These are phyloP conservation scores for Callitettix versicolor DNA, from an alignment of 1,140 invertebrate species.

Conservation along the genomic window DNA sequence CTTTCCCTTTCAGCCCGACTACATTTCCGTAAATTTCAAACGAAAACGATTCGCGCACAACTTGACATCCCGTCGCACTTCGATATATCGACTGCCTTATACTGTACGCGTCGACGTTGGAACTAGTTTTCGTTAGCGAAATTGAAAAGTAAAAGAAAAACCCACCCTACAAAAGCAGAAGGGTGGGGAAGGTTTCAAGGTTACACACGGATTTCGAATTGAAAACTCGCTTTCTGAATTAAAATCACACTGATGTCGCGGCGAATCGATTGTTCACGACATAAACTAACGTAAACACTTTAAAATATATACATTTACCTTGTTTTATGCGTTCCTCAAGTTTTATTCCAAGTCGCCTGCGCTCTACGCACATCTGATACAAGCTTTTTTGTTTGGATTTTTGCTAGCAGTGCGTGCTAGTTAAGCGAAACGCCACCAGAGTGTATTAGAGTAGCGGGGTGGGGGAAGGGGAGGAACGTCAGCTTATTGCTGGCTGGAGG, in stretches of 20 bases:
- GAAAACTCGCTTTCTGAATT: neutral
- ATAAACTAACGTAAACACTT: neutral
- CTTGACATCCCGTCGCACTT: too few species aligned
- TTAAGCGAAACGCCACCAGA: constrained; percentile 2
- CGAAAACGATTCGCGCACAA: too few species aligned
- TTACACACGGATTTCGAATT: neutral
- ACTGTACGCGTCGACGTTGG: too few species aligned
- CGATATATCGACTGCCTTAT: too few species aligned
- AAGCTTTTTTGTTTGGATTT: constrained; percentile 11
- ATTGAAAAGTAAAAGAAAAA: neutral
- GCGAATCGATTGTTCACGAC: neutral
- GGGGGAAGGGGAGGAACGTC: neutral
- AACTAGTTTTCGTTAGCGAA: too few species aligned
- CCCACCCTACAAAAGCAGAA: neutral
- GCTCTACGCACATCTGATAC: constrained; percentile 4
- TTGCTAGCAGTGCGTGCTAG: constrained; percentile 4
- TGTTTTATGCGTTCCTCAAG: neutral
- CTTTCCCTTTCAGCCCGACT: too few species aligned
- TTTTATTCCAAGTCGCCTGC: neutral
- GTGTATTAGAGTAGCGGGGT: neutral
- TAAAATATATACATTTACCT: neutral
- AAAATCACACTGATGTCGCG: neutral
- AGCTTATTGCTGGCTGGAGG: neutral
- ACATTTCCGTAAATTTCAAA: too few species aligned
- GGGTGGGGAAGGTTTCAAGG: neutral